Evolutionary conservation across 2,113 vertebrate species (phyloP).

Genomic region (Chloroceryle aenea): DNA sequence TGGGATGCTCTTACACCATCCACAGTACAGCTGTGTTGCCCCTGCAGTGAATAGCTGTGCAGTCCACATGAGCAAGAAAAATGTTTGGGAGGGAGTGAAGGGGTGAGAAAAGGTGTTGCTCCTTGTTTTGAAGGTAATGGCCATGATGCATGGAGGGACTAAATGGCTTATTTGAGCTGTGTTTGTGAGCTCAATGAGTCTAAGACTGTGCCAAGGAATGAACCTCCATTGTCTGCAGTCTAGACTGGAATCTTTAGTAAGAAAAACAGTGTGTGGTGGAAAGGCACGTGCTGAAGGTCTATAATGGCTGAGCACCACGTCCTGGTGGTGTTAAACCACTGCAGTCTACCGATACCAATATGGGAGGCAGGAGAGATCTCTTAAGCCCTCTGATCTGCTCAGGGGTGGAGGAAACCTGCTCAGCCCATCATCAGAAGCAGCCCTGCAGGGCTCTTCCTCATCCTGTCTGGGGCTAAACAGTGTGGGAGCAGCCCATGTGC

Average conservation of each 20-base stretch:
- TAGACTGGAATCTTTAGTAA: not conserved
- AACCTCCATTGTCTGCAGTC: not conserved
- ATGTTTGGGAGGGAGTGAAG: not conserved
- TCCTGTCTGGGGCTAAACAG: fast-evolving
- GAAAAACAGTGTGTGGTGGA: not conserved
- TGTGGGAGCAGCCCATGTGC: fast-evolving
- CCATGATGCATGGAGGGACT: not conserved
- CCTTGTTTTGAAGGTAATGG: not conserved
- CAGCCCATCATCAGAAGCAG: not conserved
- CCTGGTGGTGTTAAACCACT: not conserved
- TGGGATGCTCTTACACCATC: fast-evolving
- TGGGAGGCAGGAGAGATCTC: not conserved
- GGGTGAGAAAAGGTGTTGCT: not conserved
- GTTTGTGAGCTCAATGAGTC: not conserved
- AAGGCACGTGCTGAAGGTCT: not conserved
- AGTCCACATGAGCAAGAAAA: not conserved
- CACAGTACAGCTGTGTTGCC: not conserved
- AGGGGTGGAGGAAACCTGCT: not conserved
- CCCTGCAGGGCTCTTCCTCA: not conserved
- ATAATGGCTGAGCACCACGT: not conserved
- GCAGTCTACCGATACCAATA: not conserved
- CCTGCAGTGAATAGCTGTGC: not conserved
- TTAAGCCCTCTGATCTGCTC: not conserved
- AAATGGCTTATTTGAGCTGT: not conserved
- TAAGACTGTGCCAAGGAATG: not conserved